These are phyloP conservation scores for Myotis pilosus DNA, from an alignment of 2,797 vertebrate genomes.

Conservation along the genomic window DNA sequence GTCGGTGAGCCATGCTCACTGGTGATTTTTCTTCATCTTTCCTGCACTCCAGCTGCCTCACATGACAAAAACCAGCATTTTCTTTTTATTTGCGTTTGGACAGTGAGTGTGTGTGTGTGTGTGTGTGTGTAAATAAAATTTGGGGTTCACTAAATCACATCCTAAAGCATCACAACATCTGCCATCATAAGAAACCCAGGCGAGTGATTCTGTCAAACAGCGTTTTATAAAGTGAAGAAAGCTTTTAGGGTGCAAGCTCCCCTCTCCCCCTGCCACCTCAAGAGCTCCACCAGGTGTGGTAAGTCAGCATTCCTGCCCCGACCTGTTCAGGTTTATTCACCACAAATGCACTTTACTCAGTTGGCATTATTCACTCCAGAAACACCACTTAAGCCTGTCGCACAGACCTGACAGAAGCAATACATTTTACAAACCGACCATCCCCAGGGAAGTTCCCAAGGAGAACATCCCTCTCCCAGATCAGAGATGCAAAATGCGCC, in stretches of 20 bases:
- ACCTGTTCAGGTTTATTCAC: not conserved
- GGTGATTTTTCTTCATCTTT: constrained; percentile 49
- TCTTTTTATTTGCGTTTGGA: constrained; percentile 43
- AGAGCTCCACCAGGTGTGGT: not conserved
- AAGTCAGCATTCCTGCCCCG: not conserved
- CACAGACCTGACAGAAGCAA: constrained; percentile 57
- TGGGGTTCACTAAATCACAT: not conserved
- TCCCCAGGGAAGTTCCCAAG: constrained; percentile 53
- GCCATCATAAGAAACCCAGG: not conserved
- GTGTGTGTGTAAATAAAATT: not conserved
- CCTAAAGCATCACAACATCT: constrained; percentile 2
- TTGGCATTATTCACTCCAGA: constrained; percentile 50
- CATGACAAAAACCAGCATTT: not conserved
- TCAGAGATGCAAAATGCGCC: constrained; percentile 61
- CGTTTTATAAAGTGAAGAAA: not conserved
- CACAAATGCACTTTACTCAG: constrained; percentile 2
- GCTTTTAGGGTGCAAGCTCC: not conserved
- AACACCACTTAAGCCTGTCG: constrained; percentile 56
- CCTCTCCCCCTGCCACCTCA: no score
- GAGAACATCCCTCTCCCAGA: constrained; percentile 38
- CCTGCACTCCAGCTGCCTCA: not conserved
- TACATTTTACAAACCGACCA: constrained; percentile 53
- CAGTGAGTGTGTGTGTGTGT: not conserved
- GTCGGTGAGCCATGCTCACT: constrained; percentile 22
- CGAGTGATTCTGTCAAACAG: not conserved